Base-by-base conservation (phyloP, 2,888 invertebrate species). In the Dynastes maya region DNA sequence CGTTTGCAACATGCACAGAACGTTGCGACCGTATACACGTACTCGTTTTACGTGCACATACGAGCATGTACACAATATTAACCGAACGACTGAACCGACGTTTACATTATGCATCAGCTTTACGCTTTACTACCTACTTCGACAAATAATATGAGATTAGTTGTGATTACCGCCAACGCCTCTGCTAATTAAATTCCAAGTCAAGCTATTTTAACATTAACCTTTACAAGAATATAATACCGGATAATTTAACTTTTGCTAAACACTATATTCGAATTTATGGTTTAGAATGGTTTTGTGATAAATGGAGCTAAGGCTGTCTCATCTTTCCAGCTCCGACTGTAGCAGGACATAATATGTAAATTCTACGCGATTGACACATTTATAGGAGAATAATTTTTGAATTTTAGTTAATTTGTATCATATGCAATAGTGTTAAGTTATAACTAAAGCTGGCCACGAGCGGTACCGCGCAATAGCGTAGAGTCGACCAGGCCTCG, bases 81-180 rank as follows among this genome's bases (percentile, higher is more conserved):
- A 63, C 49, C n/a, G 45, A 61, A 61, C 61, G 61, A 74, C 61
- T 74, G 72, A 74, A 45, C 61, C 72, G 72, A 74, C 72, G 61
- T 74, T 61, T 74, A 45, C 22, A 40, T 61, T 40, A 61, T 74
- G 49, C 72, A 63, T 29, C 32, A 74, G 45, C 61, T 74, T 74
- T 72, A 72, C 58, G 72, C 67, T 72, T 72, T 72, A 58, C 22
- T 37, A 72, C 72, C 16, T 37, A 72, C 72, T 72, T 61, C 72
- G 37, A 72, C 72, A 58, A 72, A 72, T 49, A 67, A 67, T 58
- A 58, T 22, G 58, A 29, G 51, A 72, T 72, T 74, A 74, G 49
- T 45, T 45, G 2, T 61, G 61, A 61, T 74, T 61, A 74, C 22
- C 71, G 13, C 9, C 22, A 72, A 40, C 58, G 32, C 8, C 16